Conservation (phyloP, 2,888 invertebrate species). For the Siphonodentalium dalli region DNA sequence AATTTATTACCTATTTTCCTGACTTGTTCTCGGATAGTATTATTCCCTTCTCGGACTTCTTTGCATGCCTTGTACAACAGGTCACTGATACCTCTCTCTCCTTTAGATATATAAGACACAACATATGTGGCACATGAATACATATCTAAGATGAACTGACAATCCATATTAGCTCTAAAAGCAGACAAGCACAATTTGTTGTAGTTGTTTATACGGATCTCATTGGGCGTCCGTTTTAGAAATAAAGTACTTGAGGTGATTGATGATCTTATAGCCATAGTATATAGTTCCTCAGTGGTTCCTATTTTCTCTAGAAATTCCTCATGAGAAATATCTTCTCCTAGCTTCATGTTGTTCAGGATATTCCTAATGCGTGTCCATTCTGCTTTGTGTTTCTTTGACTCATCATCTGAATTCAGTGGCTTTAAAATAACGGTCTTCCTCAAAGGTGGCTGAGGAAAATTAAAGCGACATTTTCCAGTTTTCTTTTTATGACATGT, state of each 20-base stretch:
- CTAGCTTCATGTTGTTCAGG: constrained; percentile 1
- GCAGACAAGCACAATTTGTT: constrained; percentile 2
- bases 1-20: constrained; percentile 12
- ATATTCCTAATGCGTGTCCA: too few relatives aligned
- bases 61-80: constrained; percentile 7
- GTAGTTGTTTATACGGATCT: constrained; percentile 19
- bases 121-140: constrained; percentile 20
- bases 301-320: constrained; percentile 13
- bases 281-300: constrained; percentile 12
- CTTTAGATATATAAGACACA: constrained; percentile 17
- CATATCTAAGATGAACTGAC: constrained; percentile 17
- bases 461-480: constrained; percentile 27
- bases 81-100: constrained; percentile 17
- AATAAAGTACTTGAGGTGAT: constrained; percentile 5
- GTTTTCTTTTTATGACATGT: constrained; percentile 22
- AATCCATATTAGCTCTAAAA: constrained; percentile 20
- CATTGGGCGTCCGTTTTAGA: constrained; percentile 8
- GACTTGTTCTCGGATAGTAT: constrained; percentile 1
- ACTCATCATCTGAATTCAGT: too few relatives aligned
- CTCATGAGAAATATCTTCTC: constrained; percentile 1
- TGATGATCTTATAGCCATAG: constrained; percentile 11
- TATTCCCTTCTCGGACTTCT: constrained; percentile 4
- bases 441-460: constrained; percentile 25
- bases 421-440: constrained; percentile 24
- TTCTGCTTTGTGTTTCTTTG: too few relatives aligned